Base-by-base conservation (phyloP, 2,797 vertebrate genomes). In the Helostoma temminkii region DNA sequence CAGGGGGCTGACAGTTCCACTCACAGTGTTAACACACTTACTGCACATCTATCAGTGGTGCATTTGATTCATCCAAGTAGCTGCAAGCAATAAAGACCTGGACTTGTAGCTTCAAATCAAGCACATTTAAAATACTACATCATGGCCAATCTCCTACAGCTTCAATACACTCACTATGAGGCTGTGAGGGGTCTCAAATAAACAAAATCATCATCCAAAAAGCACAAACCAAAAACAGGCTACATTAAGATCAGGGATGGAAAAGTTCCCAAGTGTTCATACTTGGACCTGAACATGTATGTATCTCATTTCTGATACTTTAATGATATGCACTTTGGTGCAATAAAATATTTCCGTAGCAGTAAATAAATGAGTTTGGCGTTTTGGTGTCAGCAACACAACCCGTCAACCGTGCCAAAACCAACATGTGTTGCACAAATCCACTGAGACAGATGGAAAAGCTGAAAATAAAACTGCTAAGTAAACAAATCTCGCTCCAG, bases 1-100 rank as follows among this genome's bases (percentile, higher is more conserved):
- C 86, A 85, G 86, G 84, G 75, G 87, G 79, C 66, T 78, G 87
- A 90, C 89, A 87, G 83, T 67, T 75, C 79, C 75, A 45, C 79
- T 86, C 83, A 45, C 78, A 30, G 15, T 34, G 66, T 63, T 59
- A 39, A 60, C 24, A 18, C 54, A 22, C 66, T 43, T 48, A 45
- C 65, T 67, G 70, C 19, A 37, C 66, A 55, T 66, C 81, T 61
- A 74, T 81, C 74, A 69, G 46, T 15, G 61, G 63, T 66, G 66
- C 76, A 52, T 85, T 71, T 72, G 60, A 84, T 86, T 86, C 75
- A 83, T 66, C 70, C 71, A 11, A 54, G 69, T 59, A 71, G 76
- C 76, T 62, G 75, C 68, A 47, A 71, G 75, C 67, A 73, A 83
- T 83, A 78, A 74, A 61, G 57, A 68, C 55, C 64, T 55, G 60